Conservation (phyloP, 2,113 vertebrate genomes). For the Chaetodon auriga region DNA sequence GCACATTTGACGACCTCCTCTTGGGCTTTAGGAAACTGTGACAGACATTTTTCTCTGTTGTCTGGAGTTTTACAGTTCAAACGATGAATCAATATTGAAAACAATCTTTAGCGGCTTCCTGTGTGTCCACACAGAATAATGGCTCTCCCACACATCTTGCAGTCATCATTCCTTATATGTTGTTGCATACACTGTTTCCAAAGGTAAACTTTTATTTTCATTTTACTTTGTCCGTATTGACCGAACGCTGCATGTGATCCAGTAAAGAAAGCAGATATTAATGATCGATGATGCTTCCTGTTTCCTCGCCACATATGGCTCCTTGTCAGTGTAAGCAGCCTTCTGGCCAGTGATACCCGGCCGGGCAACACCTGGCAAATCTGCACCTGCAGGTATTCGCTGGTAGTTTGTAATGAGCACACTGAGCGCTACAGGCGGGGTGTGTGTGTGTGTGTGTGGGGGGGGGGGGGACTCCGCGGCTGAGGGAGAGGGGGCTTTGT, state of each 20-base stretch:
- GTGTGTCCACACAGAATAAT: too few species aligned
- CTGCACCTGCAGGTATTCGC: constrained; percentile 46
- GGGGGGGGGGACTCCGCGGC: constrained; percentile 10
- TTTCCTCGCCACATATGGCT: neutral
- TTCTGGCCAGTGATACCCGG: constrained; percentile 12
- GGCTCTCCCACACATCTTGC: neutral
- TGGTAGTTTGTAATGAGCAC: constrained; percentile 30
- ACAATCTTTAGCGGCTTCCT: too few species aligned
- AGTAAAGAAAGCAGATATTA: neutral
- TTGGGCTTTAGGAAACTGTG: neutral
- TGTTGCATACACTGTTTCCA: neutral
- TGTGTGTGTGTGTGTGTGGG: too few species aligned
- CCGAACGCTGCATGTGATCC: neutral
- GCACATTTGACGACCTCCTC: neutral
- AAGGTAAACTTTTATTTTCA: neutral
- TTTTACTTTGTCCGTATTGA: neutral
- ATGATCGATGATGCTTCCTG: constrained; percentile 27
- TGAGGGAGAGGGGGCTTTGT: constrained; percentile 45
- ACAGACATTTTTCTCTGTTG: neutral
- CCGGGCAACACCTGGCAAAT: constrained; percentile 53
- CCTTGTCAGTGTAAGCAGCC: neutral
- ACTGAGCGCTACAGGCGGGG: constrained; percentile 6
- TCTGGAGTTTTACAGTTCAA: neutral
- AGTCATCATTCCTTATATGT: neutral
- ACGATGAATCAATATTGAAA: neutral